Base-by-base conservation (phyloP, 2,888 invertebrate species). In the Periphyllus acericola region DNA sequence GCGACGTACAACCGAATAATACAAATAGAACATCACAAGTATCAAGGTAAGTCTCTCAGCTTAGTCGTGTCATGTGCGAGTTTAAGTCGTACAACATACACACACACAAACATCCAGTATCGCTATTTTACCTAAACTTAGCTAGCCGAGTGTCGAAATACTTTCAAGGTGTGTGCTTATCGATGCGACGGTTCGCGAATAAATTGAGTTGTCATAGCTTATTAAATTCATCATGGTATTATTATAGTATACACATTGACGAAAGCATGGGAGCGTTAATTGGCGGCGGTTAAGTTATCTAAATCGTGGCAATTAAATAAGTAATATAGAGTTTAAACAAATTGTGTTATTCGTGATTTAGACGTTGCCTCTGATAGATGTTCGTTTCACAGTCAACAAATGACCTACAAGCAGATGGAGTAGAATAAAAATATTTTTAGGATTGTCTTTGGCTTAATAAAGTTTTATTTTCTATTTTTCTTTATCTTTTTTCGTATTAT, bases 281-380 rank as follows among this genome's bases (percentile, higher is more conserved):
- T 25, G 21, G 21, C 11, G 79, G 55, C 34, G 55, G 34, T 79
- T 5, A 5, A 60, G 55, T 55, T 34, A 79, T 79, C 55, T 60
- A 79, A 79, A 60, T 79, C 34, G 32, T 34, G 55, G 17, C 55
- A 79, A 79, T 79, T 79, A 60, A 79, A 34, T 79, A 78, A 34
- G 34, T 79, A 79, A 79, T 55, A 55, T 60, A 79, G 34, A 79
- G 79, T 60, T 55, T 79, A 79, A 55, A 79, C n/a, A 34, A 79
- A 79, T 55, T 34, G 21, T 52, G 52, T 52, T 52, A 52, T 32
- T 25, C 34, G 34, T 79, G 34, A n/a, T 55, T 55, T 34, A 60
- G 55, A 79, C 11, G 79, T 79, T 78, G 34, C 34, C 2, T 17
- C 25, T 3, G 34, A 60, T n/a, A 55, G 6, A 34, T 46, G 29